Conservation (phyloP, 2,797 vertebrate species). For the Pempheris klunzingeri region DNA sequence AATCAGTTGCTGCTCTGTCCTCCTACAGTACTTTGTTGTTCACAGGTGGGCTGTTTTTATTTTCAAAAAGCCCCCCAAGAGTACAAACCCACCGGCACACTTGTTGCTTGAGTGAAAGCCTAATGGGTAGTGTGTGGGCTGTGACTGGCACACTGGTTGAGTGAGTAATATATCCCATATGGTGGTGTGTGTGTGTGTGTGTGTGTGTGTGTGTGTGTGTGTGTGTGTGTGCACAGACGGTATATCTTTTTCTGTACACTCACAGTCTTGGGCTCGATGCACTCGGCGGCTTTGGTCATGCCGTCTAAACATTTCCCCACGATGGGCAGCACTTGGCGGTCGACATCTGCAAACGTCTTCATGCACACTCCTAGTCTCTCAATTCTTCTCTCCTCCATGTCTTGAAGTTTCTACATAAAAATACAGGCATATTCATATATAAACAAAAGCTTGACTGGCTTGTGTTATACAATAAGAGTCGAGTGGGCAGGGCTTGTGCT, state of each 20-base stretch:
- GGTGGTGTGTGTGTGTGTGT: slow-evolving; percentile 17
- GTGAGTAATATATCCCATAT: slow-evolving; percentile 53
- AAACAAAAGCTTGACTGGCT: background rate
- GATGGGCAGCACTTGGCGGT: slow-evolving; percentile 95
- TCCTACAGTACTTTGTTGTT: slow-evolving; percentile 17
- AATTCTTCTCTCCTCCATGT: slow-evolving; percentile 96
- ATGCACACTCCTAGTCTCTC: slow-evolving; percentile 91
- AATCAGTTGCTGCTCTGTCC: background rate
- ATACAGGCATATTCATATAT: background rate
- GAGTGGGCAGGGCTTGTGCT: background rate
- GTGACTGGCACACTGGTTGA: slow-evolving; percentile 47
- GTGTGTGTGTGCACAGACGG: background rate
- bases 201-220: slow-evolving; percentile 8
- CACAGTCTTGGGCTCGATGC: slow-evolving; percentile 92
- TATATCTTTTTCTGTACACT: slow-evolving; percentile 70
- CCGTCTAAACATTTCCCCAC: slow-evolving; percentile 97
- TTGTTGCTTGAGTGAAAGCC: slow-evolving; percentile 36
- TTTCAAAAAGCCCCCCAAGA: slow-evolving; percentile 10
- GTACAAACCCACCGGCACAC: background rate
- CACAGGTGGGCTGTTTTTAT: slow-evolving; percentile 38
- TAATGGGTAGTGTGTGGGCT: slow-evolving; percentile 34
- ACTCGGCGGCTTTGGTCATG: slow-evolving; percentile 93
- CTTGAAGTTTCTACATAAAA: slow-evolving; percentile 92
- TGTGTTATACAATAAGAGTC: background rate
- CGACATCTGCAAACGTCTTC: slow-evolving; percentile 94